Percentiles rank a stretch among this genome's conserved stretches.
These are phyloP conservation scores for Hyphantria cunea DNA, from an alignment of 1,140 invertebrate genomes.

Conservation along the genomic window DNA sequence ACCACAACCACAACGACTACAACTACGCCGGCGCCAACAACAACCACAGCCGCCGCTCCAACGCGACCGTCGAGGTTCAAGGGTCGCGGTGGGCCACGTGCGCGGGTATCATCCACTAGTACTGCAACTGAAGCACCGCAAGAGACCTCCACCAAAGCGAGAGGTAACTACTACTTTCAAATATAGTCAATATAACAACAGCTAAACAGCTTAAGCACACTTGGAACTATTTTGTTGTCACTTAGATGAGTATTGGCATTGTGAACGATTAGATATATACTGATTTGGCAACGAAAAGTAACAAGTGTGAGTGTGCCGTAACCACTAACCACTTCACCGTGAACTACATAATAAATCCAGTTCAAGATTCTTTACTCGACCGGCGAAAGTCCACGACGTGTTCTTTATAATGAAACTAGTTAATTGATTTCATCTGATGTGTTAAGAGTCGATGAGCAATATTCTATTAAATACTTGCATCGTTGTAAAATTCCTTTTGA, in stretches of 20 bases:
- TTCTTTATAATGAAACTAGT: constrained; percentile 15
- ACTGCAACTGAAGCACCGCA: constrained; percentile 66
- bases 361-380: constrained; percentile 17
- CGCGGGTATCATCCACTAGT: constrained; percentile 54
- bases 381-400: constrained; percentile 17
- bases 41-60: constrained; percentile 48
- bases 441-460: neutral
- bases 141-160: constrained; percentile 62
- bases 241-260: neutral
- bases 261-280: neutral
- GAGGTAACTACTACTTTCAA: constrained; percentile 53
- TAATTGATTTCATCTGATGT: constrained; percentile 11
- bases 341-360: constrained; percentile 28
- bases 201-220: neutral
- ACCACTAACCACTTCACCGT: constrained; percentile 17
- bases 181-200: neutral
- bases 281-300: neutral
- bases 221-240: neutral
- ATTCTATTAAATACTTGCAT: neutral
- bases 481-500: neutral
- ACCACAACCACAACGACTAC: constrained; percentile 65
- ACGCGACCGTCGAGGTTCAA: constrained; percentile 73
- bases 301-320: neutral
- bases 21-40: constrained; percentile 50
- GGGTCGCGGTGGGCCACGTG: constrained; percentile 54